These are phyloP conservation scores for Drosophila kanapiae DNA, from an alignment of 1,140 invertebrate species.

Conservation along the genomic window DNA sequence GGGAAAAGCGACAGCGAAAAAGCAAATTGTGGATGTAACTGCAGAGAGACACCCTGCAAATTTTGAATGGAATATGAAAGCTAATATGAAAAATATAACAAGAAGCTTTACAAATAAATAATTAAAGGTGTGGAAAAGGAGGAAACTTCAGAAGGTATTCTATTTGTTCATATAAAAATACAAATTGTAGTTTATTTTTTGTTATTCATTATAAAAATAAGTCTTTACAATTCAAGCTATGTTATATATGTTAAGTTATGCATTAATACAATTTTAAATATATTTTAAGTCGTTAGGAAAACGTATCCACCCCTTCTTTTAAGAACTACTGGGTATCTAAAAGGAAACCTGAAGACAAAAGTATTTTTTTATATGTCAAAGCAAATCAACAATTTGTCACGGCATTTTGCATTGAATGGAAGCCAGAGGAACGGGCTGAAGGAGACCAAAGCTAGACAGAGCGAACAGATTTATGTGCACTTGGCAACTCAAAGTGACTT, in stretches of 20 bases:
- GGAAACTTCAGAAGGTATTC: too few relatives aligned
- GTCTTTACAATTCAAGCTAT: too few relatives aligned
- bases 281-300: not conserved
- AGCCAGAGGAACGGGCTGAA: constrained; percentile 10
- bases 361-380: constrained; percentile 61
- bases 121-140: too few relatives aligned
- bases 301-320: too few relatives aligned
- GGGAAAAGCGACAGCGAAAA: constrained; percentile 5
- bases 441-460: constrained; percentile 35
- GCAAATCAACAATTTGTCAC: constrained; percentile 71
- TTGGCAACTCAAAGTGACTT: constrained; percentile 38
- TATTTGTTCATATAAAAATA: too few relatives aligned
- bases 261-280: not conserved
- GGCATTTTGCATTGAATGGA: constrained; percentile 70
- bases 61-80: not conserved
- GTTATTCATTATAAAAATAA: too few relatives aligned
- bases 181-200: too few relatives aligned
- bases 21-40: not conserved
- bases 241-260: too few relatives aligned
- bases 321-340: constrained; percentile 8
- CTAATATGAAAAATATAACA: not conserved
- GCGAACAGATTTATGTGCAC: constrained; percentile 18
- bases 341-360: constrained; percentile 35
- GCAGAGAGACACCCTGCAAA: constrained; percentile 18
- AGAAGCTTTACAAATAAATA: not conserved